Evolutionary conservation across 2,797 vertebrate genomes (phyloP).

Genomic region (Molossus molossus): DNA sequence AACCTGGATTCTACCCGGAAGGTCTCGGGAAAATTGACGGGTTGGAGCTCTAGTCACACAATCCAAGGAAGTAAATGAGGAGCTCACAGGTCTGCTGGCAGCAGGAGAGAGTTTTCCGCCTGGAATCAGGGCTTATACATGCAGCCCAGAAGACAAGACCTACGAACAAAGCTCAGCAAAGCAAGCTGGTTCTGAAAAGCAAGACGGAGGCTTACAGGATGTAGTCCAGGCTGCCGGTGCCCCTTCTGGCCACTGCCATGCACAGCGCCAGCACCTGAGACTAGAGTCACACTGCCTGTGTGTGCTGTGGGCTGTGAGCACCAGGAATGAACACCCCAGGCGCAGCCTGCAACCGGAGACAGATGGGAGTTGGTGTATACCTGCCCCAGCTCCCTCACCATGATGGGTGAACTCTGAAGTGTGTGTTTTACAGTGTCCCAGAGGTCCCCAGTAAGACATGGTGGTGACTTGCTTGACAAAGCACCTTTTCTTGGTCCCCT

Average conservation of each 20-base stretch:
- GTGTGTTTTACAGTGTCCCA: background rate
- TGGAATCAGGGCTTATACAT: background rate
- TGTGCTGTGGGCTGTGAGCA: background rate
- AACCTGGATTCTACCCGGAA: background rate
- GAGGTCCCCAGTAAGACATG: background rate
- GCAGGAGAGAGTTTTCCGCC: background rate
- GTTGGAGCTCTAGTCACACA: background rate
- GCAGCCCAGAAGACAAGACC: background rate
- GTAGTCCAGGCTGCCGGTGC: no score
- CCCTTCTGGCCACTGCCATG: background rate
- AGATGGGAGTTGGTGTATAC: background rate
- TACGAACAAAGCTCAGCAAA: constrained; percentile 8
- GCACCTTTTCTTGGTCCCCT: background rate
- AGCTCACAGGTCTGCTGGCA: background rate
- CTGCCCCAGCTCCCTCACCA: background rate
- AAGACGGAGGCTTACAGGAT: background rate
- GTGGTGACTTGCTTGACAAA: background rate
- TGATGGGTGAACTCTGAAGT: fast-evolving
- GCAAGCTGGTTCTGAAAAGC: background rate
- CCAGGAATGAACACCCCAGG: background rate
- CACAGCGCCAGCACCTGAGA: background rate
- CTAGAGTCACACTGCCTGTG: background rate
- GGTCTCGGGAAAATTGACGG: background rate
- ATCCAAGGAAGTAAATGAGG: constrained; percentile 22
- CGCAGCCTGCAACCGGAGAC: background rate